These are phyloP conservation scores for Ceyx cyanopectus DNA, from an alignment of 2,113 vertebrate genomes.

Conservation along the genomic window DNA sequence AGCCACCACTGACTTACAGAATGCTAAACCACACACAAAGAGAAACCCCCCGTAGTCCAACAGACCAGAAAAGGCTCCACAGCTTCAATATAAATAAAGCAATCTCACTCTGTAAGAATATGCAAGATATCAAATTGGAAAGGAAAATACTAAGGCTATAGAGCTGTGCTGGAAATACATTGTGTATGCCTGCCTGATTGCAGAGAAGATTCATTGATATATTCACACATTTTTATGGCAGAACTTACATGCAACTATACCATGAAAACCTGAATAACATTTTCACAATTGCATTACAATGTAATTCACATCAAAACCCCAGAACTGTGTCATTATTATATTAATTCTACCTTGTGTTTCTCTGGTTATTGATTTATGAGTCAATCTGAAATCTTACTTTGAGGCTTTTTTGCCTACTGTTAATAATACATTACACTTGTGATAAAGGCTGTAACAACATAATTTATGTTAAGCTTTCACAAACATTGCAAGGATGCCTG, in stretches of 20 bases:
- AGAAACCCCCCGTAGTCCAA: background rate
- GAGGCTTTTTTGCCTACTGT: slow-evolving; percentile 34
- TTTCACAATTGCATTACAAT: background rate
- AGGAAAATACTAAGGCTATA: background rate
- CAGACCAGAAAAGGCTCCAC: background rate
- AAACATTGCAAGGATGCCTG: slow-evolving; percentile 32
- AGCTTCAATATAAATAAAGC: background rate
- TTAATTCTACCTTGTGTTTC: slow-evolving; percentile 28
- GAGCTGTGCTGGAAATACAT: background rate
- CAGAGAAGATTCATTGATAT: background rate
- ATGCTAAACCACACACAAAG: background rate
- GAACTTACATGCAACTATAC: background rate
- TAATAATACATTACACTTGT: slow-evolving; percentile 25
- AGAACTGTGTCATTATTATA: background rate
- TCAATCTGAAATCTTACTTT: slow-evolving; percentile 27
- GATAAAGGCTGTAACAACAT: slow-evolving; percentile 43
- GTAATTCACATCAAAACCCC: background rate
- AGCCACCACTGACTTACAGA: slow-evolving; percentile 21
- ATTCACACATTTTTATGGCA: background rate
- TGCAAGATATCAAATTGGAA: background rate
- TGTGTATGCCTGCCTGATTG: background rate
- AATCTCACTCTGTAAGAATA: background rate
- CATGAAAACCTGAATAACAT: background rate
- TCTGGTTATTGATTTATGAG: slow-evolving; percentile 42
- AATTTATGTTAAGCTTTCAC: slow-evolving; percentile 41